Conservation (phyloP, 1,140 invertebrate genomes). For the Calliphora vicina region DNA sequence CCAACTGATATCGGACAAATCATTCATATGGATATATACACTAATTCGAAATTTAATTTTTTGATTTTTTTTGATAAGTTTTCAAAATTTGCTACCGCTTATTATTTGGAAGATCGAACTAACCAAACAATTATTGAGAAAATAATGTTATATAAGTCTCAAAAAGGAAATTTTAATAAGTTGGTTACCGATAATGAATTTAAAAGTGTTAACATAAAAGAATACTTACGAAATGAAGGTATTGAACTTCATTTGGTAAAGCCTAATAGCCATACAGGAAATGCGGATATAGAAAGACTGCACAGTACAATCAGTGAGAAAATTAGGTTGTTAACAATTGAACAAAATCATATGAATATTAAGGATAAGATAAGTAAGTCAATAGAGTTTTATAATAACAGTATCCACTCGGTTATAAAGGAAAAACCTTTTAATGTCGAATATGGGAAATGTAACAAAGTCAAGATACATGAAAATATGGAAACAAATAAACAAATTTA, state of each 20-base stretch:
- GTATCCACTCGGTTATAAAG: background rate
- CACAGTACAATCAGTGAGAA: background rate
- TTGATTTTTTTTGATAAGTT: too few species aligned
- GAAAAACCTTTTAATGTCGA: background rate
- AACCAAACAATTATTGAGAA: background rate
- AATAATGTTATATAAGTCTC: background rate
- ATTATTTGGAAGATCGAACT: too few species aligned
- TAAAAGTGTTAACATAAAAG: constrained; percentile 59
- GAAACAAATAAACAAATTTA: too few species aligned
- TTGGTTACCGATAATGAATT: constrained; percentile 67
- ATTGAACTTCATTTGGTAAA: background rate
- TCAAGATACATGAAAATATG: too few species aligned
- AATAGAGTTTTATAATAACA: background rate
- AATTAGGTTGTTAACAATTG: background rate
- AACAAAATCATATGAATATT: background rate
- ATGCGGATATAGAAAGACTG: background rate
- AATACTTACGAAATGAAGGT: background rate
- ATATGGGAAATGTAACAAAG: too few species aligned
- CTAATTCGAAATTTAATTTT: too few species aligned
- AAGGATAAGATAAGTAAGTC: background rate
- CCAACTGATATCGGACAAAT: too few species aligned
- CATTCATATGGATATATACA: too few species aligned
- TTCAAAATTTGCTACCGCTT: too few species aligned
- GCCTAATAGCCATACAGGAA: background rate
- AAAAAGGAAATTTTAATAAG: background rate